A percentile compares a stretch with the other conserved stretches of the same genome.
phyloP scores from a whole-genome alignment of 2,797 vertebrate species.

The Moxostoma hubbsi region DNA sequence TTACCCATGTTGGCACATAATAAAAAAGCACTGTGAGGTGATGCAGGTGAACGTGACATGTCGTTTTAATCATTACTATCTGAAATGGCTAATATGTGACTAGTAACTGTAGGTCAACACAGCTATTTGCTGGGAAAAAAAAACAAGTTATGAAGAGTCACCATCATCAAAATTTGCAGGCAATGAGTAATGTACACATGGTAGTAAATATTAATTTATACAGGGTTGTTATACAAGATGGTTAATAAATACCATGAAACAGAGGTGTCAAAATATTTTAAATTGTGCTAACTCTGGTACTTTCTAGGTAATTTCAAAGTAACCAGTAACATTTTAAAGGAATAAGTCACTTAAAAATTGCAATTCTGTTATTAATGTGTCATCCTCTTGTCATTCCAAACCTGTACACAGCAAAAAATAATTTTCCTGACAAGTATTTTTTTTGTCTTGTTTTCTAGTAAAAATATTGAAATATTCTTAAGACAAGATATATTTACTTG shows the following conservation, averaged over 20 bases:
- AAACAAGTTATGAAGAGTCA: constrained; percentile 59
- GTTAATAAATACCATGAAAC: constrained; percentile 52
- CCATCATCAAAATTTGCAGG: constrained; percentile 47
- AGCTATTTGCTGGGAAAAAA: constrained; percentile 17
- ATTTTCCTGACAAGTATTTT: too few relatives aligned
- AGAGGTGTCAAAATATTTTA: background rate
- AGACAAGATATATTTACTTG: too few relatives aligned
- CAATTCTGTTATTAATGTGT: too few relatives aligned
- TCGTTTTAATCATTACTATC: constrained; percentile 28
- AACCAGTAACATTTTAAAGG: constrained; percentile 34
- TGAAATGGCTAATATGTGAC: constrained; percentile 19
- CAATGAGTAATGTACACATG: constrained; percentile 59
- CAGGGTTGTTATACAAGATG: constrained; percentile 25
- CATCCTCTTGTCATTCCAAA: too few relatives aligned
- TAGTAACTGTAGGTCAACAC: background rate
- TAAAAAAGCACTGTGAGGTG: background rate
- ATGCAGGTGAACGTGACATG: constrained; percentile 6
- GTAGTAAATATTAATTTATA: constrained; percentile 50
- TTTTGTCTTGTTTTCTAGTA: too few relatives aligned
- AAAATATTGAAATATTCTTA: too few relatives aligned
- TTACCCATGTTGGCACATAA: background rate
- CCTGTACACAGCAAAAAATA: too few relatives aligned
- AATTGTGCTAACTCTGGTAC: constrained; percentile 64
- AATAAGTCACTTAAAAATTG: too few relatives aligned
- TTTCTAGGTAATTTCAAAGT: constrained; percentile 58